Base-by-base conservation (phyloP, 2,797 vertebrate species). In the Gymnothorax javanicus region DNA sequence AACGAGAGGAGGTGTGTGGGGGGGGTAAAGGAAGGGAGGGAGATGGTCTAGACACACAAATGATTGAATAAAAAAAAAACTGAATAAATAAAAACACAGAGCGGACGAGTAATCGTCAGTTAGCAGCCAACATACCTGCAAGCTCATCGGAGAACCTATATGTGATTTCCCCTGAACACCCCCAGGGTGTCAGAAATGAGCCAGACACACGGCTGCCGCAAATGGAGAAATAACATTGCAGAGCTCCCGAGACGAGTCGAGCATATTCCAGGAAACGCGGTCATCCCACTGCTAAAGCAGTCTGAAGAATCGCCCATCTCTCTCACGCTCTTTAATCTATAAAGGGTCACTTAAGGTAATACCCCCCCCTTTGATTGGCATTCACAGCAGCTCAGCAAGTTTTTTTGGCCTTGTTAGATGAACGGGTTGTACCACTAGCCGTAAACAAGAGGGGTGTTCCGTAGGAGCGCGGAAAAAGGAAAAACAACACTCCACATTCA, bases 231-330 rank as follows among this genome's bases (percentile, higher is more conserved):
- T 93, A 79, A 92, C 94, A 94, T 93, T 92, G 90, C 92, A 87
- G 89, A 93, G 94, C 94, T 95, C 95, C 92, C 93, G 92, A 94
- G 94, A 94, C 92, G 93, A 95, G 94, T 95, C 93, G 88, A 94
- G 95, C 94, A 95, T 97, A 97, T 97, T 97, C 96, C 96, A 93
- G 96, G 96, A 96, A 97, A 96, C 91, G 91, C 93, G 97, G 96
- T 97, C 97, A 97, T 96, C 94, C 93, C 94, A 95, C 94, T 93
- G 93, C 96, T 96, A 96, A 96, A 97, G 94, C 96, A 91, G 94
- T 95, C 96, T 93, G 95, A 95, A 95, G 96, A 92, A 95, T 94
- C 95, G 93, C 94, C 94, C 96, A 94, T 96, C 95, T 97, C 96
- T 94, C 94, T 95, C 94, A 93, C 94, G 94, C 94, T 90, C 94